These are phyloP conservation scores for Aphelenchoides besseyi DNA, from an alignment of 1,140 invertebrate genomes.

Conservation along the genomic window DNA sequence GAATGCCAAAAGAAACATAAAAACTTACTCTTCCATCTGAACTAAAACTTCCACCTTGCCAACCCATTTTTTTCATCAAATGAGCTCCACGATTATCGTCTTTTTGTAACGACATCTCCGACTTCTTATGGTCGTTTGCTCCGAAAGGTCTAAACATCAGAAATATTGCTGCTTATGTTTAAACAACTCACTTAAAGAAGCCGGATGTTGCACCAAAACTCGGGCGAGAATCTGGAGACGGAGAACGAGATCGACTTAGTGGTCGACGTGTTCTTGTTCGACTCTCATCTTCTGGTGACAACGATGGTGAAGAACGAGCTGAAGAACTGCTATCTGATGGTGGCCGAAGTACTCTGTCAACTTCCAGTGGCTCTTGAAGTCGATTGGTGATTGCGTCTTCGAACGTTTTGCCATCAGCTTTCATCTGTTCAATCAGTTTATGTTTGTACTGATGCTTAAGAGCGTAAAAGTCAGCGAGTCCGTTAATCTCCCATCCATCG, in stretches of 20 bases:
- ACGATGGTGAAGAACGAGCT: constrained; percentile 20
- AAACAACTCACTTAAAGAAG: background rate
- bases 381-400: constrained; percentile 47
- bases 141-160: background rate
- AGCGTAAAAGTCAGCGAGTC: constrained; percentile 40
- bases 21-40: constrained; percentile 40
- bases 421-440: constrained; percentile 36
- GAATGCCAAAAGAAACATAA: constrained; percentile 3
- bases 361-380: constrained; percentile 6
- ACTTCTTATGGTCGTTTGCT: background rate
- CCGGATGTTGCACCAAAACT: background rate
- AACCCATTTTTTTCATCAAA: constrained; percentile 47
- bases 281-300: constrained; percentile 7
- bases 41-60: constrained; percentile 45
- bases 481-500: constrained; percentile 46
- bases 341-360: constrained; percentile 5
- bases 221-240: constrained; percentile 31
- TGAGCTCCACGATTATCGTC: constrained; percentile 45
- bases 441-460: constrained; percentile 25
- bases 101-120: constrained; percentile 32
- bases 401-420: constrained; percentile 43
- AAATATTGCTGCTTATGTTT: background rate
- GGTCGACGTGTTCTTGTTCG: constrained; percentile 16
- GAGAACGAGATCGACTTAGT: constrained; percentile 13
- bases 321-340: constrained; percentile 27